Evolutionary conservation across 92 coral and sea anemone species (phyloP).

Genomic region (Zoanthus sansibaricus): DNA sequence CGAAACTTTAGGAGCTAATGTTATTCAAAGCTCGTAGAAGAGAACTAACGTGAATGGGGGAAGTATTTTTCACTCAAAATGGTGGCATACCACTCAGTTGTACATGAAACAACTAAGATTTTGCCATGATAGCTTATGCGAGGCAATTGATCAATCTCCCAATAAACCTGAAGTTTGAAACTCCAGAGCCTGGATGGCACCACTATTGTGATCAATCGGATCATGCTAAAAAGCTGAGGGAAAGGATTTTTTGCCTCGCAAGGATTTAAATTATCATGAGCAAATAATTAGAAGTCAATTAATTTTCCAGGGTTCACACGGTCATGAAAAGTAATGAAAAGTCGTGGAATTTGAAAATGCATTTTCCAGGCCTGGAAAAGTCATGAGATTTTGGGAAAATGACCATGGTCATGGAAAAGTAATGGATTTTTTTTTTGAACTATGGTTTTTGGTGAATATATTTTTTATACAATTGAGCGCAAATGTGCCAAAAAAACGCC

Average conservation of each 20-base stretch:
- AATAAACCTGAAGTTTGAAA: conserved; percentile 19
- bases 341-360: no score
- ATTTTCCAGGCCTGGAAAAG: no score
- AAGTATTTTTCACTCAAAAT: conserved; percentile 9
- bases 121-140: conserved; percentile 17
- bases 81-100: conserved; percentile 36
- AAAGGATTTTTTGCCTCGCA: not conserved
- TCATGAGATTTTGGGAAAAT: no score
- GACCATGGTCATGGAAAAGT: no score
- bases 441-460: no score
- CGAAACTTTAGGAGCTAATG: conserved; percentile 29
- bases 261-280: no score
- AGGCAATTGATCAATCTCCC: conserved; percentile 17
- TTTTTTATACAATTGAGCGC: no score
- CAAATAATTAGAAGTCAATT: no score
- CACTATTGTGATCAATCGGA: not conserved
- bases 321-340: no score
- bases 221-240: not conserved
- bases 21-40: conserved; percentile 22
- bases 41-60: conserved; percentile 41
- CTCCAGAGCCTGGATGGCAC: conserved; percentile 23
- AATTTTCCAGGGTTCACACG: no score
- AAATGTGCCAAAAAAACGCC: no score
- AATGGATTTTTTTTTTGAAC: no score
- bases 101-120: conserved; percentile 33